Conservation (phyloP, 2,888 invertebrate species). For the Amphimallon solstitiale region DNA sequence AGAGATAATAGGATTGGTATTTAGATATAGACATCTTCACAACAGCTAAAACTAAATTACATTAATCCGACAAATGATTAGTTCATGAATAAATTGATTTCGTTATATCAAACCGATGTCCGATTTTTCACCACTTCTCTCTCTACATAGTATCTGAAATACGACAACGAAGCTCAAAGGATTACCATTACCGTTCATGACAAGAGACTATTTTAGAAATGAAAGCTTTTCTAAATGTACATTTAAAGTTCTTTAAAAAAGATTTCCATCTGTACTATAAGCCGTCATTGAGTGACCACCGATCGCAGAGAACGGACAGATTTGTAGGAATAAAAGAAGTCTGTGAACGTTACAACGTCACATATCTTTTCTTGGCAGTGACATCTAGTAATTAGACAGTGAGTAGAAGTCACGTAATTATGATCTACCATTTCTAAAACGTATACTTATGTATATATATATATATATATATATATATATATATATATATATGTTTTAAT, state of each 20-base stretch:
- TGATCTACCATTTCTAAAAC: no score
- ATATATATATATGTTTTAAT: no score
- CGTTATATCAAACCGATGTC: background rate
- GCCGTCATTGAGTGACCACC: constrained; percentile 2
- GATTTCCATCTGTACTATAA: constrained; percentile 10
- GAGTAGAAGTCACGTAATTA: constrained; percentile 45
- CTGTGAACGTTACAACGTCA: constrained; percentile 19
- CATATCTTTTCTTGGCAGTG: constrained; percentile 51
- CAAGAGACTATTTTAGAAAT: background rate
- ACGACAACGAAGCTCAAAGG: background rate
- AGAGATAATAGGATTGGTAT: no score
- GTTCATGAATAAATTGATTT: constrained; percentile 12
- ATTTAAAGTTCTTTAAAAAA: constrained; percentile 16
- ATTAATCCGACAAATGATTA: constrained; percentile 28
- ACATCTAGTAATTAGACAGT: constrained; percentile 60
- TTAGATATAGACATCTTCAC: no score
- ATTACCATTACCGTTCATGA: constrained; percentile 2
- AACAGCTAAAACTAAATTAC: background rate
- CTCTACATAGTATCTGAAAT: background rate
- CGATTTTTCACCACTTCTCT: constrained; percentile 17
- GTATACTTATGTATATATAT: no score
- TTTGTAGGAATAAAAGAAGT: constrained; percentile 19
- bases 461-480: no score
- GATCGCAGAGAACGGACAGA: constrained; percentile 7
- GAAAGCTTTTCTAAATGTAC: constrained; percentile 8